Evolutionary conservation across 2,113 vertebrate species (phyloP), one percentile per base, ranked within the genome.

Genomic region (Peromyscus leucopus): DNA sequence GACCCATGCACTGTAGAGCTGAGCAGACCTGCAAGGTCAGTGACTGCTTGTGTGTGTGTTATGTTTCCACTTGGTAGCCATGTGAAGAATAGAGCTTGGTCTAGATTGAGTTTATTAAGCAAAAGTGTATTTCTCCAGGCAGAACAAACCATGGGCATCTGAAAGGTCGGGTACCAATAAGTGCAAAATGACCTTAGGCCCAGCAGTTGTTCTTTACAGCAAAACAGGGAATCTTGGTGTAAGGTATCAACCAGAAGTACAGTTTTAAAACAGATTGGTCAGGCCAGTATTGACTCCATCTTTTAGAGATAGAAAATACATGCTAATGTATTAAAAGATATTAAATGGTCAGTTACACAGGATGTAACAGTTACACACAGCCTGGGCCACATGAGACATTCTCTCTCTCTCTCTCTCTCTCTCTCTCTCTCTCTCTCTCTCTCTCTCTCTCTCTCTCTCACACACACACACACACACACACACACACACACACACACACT

Each of bases 1-100:
- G 61, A 61, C 13, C 17, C 7, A 16, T 36, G 36, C 6, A 16
- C 28, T 21, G n/a, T 57, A 90, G 19, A 91, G 7, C 36, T 28
- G 33, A 61, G 83, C 0, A 21, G 36, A 72, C 22, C 16, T 1
- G 31, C 36, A 19, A 69, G 2, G 8, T 0, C 24, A 42, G 9
- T 1, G 31, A 31, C 26, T 5, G 39, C 19, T 17, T 67, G 12
- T 63, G 80, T 61, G 80, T 61, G 82, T 42, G 82, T 63, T 85
- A 39, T 65, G 26, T 85, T 39, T 76, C 46, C 69, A 16, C 33
- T 63, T 42, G 69, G 16, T 80, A 33, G n/a, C 69, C 63, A 61
- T 33, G 2, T 1, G 3, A 63, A 88, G 19, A 63, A 57, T 5
- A 59, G 46, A 42, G 36, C 46, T 69, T 65, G 82, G n/a, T 59